Percentiles rank a stretch among this genome's conserved stretches.
Conservation (phyloP, 2,888 invertebrate genomes). For the Antheraea assamensis region DNA sequence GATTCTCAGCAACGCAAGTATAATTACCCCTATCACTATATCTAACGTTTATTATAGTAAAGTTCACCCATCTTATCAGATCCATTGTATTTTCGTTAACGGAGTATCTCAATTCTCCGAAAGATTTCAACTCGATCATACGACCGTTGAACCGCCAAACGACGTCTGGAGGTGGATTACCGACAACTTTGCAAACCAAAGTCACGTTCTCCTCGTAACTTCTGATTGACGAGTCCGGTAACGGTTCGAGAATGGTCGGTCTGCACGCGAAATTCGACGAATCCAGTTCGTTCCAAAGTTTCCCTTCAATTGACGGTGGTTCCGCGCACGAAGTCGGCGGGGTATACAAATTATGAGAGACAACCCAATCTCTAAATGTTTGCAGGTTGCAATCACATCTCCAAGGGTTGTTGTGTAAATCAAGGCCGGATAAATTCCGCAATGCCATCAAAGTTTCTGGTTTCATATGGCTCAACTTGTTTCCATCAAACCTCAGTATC, state of each 20-base stretch:
- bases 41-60: conserved; percentile 85
- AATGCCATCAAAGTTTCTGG: conserved; percentile 86
- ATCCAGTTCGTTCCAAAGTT: conserved; percentile 88
- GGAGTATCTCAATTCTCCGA: conserved; percentile 76
- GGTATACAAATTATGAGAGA: conserved; percentile 88
- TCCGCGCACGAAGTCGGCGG: conserved; percentile 88
- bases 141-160: conserved; percentile 87
- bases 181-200: conserved; percentile 88
- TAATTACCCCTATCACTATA: conserved; percentile 88
- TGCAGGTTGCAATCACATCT: conserved; percentile 93
- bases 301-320: conserved; percentile 85
- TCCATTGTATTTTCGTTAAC: conserved; percentile 73
- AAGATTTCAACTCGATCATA: conserved; percentile 78
- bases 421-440: conserved; percentile 87
- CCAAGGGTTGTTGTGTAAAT: conserved; percentile 93
- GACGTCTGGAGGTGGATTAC: conserved; percentile 89
- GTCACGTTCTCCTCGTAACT: conserved; percentile 87
- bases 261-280: conserved; percentile 91
- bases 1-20: conserved; percentile 91
- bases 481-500: conserved; percentile 88
- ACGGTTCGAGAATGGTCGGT: conserved; percentile 87
- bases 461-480: conserved; percentile 86
- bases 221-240: conserved; percentile 82
- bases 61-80: conserved; percentile 84
- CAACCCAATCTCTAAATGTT: conserved; percentile 89